phyloP scores from a whole-genome alignment of 2,113 vertebrate species.

The Dasyprocta punctata region DNA sequence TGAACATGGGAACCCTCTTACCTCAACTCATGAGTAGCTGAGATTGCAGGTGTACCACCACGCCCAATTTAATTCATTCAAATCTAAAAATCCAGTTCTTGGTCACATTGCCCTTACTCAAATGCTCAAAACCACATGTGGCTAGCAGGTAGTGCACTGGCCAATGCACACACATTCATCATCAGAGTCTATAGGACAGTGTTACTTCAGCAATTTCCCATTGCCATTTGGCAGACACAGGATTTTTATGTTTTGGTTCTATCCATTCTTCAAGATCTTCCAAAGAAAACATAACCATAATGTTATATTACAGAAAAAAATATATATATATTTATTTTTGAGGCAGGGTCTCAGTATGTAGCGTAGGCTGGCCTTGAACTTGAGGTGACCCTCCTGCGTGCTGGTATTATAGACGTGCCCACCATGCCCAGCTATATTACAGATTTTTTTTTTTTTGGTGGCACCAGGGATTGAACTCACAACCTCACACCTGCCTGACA shows the following conservation, averaged over 20 bases:
- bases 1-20: background rate
- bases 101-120: background rate
- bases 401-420: background rate
- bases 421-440: background rate
- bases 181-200: background rate
- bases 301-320: background rate
- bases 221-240: background rate
- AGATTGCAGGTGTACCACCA: background rate
- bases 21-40: background rate
- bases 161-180: background rate
- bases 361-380: background rate
- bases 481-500: too few relatives aligned
- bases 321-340: background rate
- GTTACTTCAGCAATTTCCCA: background rate
- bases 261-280: background rate
- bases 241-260: background rate
- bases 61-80: background rate
- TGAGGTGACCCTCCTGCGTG: background rate
- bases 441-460: too few relatives aligned
- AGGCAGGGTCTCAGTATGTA: background rate
- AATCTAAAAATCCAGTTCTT: background rate
- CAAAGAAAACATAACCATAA: background rate
- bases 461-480: too few relatives aligned
- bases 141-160: background rate
- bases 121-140: background rate